phyloP scores from a whole-genome alignment of 2,113 vertebrate genomes.

The Anhinga anhinga region DNA sequence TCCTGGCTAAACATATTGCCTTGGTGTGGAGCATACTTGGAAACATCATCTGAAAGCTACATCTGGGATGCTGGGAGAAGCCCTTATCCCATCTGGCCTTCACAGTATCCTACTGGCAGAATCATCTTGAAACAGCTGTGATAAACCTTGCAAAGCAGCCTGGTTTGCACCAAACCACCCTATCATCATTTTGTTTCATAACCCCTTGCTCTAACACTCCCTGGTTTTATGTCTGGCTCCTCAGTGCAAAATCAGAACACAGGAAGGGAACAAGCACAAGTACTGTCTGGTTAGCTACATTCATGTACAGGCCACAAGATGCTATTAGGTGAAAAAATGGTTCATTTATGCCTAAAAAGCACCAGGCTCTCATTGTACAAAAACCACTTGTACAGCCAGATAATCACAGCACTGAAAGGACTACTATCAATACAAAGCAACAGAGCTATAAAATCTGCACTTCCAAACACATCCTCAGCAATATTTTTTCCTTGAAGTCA shows the following conservation, averaged over 20 bases:
- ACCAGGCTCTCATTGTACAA: not conserved
- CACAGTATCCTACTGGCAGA: not conserved
- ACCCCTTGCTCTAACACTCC: not conserved
- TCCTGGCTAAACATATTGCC: not conserved
- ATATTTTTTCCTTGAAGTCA: not conserved
- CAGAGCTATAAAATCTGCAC: not conserved
- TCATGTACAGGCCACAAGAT: not conserved
- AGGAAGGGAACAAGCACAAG: fast-evolving
- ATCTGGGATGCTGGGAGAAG: not conserved
- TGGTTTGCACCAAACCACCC: not conserved
- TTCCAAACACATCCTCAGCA: not conserved
- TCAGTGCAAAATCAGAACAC: not conserved
- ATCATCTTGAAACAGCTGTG: not conserved
- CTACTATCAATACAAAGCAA: not conserved
- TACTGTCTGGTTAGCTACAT: not conserved
- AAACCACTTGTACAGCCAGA: not conserved
- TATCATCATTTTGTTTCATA: not conserved
- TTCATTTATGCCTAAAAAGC: not conserved
- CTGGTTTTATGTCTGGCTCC: not conserved
- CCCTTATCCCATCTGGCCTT: not conserved
- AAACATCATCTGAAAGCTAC: not conserved
- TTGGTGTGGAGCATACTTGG: not conserved
- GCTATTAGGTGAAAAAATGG: not conserved
- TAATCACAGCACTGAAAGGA: not conserved
- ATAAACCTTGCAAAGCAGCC: not conserved